Evolutionary conservation across 1,140 invertebrate species (phyloP).

Genomic region (Macrobrachium rosenbergii): DNA sequence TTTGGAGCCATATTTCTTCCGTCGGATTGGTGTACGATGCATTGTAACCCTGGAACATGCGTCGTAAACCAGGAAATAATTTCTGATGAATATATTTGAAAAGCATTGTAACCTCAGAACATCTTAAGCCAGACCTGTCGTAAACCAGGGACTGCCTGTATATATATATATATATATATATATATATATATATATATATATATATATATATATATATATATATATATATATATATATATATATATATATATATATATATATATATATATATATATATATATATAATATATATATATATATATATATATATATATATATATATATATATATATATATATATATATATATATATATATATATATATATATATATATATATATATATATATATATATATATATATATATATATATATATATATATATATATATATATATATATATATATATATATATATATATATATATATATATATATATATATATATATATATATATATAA

Average conservation of each 20-base stretch:
- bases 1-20: no score
- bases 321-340: not conserved
- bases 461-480: not conserved
- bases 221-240: slow-evolving; percentile 9
- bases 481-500: no score
- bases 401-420: slow-evolving; percentile 8
- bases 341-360: slow-evolving; percentile 16
- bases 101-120: no score
- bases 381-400: slow-evolving; percentile 11
- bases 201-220: no score
- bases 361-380: slow-evolving; percentile 17
- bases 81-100: no score
- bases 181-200: no score
- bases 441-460: not conserved
- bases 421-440: not conserved
- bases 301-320: not conserved
- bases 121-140: no score
- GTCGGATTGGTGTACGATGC: no score
- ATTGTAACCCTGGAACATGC: no score
- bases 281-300: not conserved
- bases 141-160: no score
- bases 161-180: no score
- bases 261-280: not conserved
- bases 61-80: no score
- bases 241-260: not conserved